Evolutionary conservation across 2,797 vertebrate species (phyloP).

Genomic region (Tenualosa ilisha): DNA sequence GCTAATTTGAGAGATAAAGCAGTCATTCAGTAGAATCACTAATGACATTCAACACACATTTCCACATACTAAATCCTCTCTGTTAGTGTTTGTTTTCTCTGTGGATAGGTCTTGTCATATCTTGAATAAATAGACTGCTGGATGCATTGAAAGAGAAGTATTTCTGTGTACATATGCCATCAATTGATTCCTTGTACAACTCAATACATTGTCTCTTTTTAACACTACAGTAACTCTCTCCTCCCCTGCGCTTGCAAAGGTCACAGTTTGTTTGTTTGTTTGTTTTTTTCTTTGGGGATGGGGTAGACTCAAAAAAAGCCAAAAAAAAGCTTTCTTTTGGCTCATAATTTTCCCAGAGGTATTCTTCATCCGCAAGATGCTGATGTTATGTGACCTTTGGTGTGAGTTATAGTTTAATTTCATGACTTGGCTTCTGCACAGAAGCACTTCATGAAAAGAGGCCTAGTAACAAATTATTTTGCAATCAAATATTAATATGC

Average conservation of each 20-base stretch:
- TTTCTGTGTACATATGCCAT: neutral
- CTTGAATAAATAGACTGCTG: neutral
- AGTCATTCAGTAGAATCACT: neutral
- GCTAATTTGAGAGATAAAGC: neutral
- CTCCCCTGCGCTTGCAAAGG: neutral
- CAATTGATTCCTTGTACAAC: neutral
- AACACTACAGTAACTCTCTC: neutral
- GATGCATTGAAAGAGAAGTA: neutral
- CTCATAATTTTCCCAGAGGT: constrained; percentile 33
- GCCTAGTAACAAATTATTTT: constrained; percentile 18
- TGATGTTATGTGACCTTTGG: constrained; percentile 30
- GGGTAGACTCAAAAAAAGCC: neutral
- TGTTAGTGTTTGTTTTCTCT: neutral
- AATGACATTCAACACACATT: neutral
- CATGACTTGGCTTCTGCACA: constrained; percentile 8
- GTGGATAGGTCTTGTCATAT: neutral
- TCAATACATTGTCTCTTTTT: neutral
- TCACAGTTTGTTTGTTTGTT: neutral
- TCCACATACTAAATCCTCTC: neutral
- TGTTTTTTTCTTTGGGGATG: neutral
- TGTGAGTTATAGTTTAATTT: constrained; percentile 43
- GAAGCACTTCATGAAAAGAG: constrained; percentile 12
- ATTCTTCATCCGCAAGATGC: constrained; percentile 27
- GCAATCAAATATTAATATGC: constrained; percentile 18
- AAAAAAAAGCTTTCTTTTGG: constrained; percentile 13